Conservation (phyloP, 2,888 invertebrate species). For the Caenorhabditis drosophilae region DNA sequence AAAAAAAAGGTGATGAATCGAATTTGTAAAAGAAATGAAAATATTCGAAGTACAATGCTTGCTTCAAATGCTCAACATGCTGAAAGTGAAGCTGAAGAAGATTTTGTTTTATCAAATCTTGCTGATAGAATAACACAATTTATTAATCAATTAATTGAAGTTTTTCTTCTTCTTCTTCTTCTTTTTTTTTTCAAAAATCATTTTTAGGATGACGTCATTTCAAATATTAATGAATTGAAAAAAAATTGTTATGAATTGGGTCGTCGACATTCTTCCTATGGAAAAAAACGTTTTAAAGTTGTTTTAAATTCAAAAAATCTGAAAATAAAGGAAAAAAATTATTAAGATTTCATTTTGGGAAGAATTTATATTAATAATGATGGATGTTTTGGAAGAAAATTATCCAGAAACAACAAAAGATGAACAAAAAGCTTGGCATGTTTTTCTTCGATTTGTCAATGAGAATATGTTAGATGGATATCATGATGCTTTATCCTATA, state of each 20-base stretch:
- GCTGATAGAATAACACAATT: slow-evolving; percentile 24
- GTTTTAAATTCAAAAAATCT: background rate
- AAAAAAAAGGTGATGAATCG: slow-evolving; percentile 16
- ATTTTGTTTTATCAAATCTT: slow-evolving; percentile 29
- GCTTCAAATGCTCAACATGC: slow-evolving; percentile 33
- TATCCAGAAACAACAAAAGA: slow-evolving; percentile 34
- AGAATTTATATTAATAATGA: slow-evolving; percentile 39
- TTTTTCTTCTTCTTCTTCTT: no score
- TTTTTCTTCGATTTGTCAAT: slow-evolving; percentile 30
- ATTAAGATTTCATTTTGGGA: slow-evolving; percentile 36
- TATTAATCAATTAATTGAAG: slow-evolving; percentile 31
- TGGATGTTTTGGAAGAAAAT: slow-evolving; percentile 29
- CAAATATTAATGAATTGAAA: slow-evolving; percentile 17
- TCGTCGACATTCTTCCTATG: slow-evolving; percentile 26
- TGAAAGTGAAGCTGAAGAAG: slow-evolving; percentile 24
- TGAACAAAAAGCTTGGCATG: slow-evolving; percentile 37
- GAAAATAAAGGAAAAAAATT: slow-evolving; percentile 1
- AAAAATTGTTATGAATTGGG: slow-evolving; percentile 29
- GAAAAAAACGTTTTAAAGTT: slow-evolving; percentile 33
- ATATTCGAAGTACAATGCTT: slow-evolving; percentile 21
- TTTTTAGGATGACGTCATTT: slow-evolving; percentile 24
- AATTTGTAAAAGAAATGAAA: slow-evolving; percentile 28
- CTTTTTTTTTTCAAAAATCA: background rate
- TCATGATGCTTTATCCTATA: slow-evolving; percentile 32
- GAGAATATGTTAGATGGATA: slow-evolving; percentile 40